Evolutionary conservation across 2,797 vertebrate species (phyloP).

Genomic region (Eulemur mongoz): DNA sequence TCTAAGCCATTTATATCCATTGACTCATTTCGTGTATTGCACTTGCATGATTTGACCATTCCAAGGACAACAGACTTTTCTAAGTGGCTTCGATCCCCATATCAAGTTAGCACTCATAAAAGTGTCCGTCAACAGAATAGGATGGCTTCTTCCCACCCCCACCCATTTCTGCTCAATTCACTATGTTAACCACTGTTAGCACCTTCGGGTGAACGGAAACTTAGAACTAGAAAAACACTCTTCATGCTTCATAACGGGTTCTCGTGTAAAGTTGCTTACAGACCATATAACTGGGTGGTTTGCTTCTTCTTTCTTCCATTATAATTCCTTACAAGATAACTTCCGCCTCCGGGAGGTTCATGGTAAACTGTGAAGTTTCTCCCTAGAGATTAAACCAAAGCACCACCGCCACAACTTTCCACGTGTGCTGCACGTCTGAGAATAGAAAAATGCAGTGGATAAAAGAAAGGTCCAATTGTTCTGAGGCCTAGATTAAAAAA

Average conservation of each 20-base stretch:
- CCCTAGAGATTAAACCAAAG: not conserved
- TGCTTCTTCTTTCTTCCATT: accelerated
- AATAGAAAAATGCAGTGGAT: not conserved
- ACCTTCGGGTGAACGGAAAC: not conserved
- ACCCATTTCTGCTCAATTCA: not conserved
- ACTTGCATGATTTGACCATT: no score
- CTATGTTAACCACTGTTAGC: no score
- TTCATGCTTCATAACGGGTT: not conserved
- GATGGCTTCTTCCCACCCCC: no score
- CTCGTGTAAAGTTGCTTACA: not conserved
- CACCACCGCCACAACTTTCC: not conserved
- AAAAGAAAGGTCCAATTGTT: not conserved
- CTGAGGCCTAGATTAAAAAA: not conserved
- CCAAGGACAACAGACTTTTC: not conserved
- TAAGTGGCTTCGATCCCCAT: accelerated
- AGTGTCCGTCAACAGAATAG: accelerated
- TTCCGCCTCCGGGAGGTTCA: not conserved
- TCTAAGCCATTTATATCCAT: not conserved
- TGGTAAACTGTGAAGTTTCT: not conserved
- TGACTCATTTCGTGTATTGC: no score
- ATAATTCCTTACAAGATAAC: not conserved
- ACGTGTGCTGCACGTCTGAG: not conserved
- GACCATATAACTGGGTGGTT: accelerated
- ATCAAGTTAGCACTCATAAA: not conserved
- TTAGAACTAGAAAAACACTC: not conserved